Conservation (phyloP, 2,797 vertebrate genomes). For the Tangara arthus region DNA sequence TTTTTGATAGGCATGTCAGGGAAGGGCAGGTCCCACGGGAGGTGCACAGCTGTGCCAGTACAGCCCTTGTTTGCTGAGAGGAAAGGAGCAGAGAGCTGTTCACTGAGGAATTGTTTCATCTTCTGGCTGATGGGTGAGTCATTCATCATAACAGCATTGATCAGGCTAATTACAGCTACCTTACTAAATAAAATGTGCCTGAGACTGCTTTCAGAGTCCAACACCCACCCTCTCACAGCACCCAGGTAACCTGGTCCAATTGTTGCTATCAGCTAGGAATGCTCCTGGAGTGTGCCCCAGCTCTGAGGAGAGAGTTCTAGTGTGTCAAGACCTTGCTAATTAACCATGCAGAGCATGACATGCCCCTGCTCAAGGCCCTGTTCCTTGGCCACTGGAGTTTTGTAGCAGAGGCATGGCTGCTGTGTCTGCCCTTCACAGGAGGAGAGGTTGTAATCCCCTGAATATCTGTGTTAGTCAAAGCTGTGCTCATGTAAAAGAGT, state of each 20-base stretch:
- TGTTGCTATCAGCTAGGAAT: background rate
- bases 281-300: background rate
- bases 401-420: background rate
- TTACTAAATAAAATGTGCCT: background rate
- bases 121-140: background rate
- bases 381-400: background rate
- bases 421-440: background rate
- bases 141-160: background rate
- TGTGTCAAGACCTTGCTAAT: background rate
- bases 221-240: background rate
- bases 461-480: background rate
- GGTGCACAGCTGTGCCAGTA: background rate
- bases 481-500: background rate
- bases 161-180: background rate
- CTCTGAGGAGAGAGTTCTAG: background rate
- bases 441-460: background rate
- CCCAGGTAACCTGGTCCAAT: background rate
- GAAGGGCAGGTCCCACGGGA: background rate
- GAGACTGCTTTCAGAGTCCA: background rate
- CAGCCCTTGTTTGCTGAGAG: background rate
- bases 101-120: background rate
- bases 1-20: rapidly evolving
- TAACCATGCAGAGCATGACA: rapidly evolving
- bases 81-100: background rate
- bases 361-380: background rate